Evolutionary conservation across 2,888 invertebrate genomes (phyloP).

Genomic region (Melanchra persicariae): DNA sequence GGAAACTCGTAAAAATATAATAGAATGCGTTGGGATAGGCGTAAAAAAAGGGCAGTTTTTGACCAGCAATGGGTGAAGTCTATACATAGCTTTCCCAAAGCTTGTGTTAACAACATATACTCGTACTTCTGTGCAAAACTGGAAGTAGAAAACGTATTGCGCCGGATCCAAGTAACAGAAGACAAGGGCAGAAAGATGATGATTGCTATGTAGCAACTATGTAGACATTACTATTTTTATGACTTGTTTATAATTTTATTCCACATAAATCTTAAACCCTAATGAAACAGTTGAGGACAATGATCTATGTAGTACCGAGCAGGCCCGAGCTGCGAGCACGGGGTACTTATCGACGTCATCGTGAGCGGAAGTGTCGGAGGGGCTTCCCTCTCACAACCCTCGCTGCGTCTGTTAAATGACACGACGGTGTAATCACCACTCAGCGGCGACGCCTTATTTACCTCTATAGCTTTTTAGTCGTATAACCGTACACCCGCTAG

Average conservation of each 20-base stretch:
- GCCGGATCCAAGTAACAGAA: not conserved
- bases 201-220: not conserved
- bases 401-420: conserved; percentile 63
- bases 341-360: conserved; percentile 73
- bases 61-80: not conserved
- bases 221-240: not conserved
- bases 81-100: not conserved
- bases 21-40: not conserved
- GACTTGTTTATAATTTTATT: not conserved
- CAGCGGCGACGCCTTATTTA: conserved; percentile 58
- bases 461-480: conserved; percentile 24
- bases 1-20: too few species aligned
- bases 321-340: conserved; percentile 4
- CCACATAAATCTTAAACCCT: conserved; percentile 1
- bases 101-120: not conserved
- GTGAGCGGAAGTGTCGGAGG: conserved; percentile 76
- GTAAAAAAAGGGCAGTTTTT: too few species aligned
- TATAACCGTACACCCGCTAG: conserved; percentile 41
- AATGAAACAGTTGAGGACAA: conserved; percentile 50
- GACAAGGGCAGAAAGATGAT: not conserved
- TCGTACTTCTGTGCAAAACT: too few species aligned
- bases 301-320: conserved; percentile 47
- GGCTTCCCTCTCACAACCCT: conserved; percentile 82
- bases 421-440: conserved; percentile 66
- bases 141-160: not conserved